Base-by-base conservation (phyloP, 35 echinoderm and acorn worm species). In the Ophioderma brevispina region DNA sequence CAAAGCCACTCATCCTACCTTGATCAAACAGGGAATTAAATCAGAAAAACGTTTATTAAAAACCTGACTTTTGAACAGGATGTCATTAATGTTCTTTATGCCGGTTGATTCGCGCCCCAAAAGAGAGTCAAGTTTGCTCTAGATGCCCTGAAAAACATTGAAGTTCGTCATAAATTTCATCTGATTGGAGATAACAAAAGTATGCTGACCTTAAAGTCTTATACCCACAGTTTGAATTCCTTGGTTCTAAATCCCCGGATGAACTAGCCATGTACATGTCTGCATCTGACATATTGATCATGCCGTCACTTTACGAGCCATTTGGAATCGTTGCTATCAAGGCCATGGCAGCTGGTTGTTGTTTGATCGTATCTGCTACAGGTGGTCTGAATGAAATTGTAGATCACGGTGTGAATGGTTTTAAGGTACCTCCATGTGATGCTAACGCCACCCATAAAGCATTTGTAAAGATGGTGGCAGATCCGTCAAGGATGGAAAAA, bases 271-370 rank as follows among this genome's bases (percentile, higher is more conserved):
- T 82, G 35, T 39, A 41, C 13, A 82, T 82, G 80, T 36, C 80
- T 15, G 80, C 35, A 1, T 82, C 80, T 4, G 80, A 82, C 42
- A n/a, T 82, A 35, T 23, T 82, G 32, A 40, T 82, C 25, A 82
- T 82, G 36, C 80, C 80, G 23, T 41, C 37, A 3, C 37, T 82
- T 15, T 82, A 82, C 32, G 80, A 82, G 38, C 80, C 80, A 31
- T 82, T 82, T 39, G 80, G 80, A 19, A 38, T 82, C 23, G 80
- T 82, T 0, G 80, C 80, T n/a, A 82, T 82, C 38, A 38, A 82
- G 32, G 80, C 36, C 80, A 82, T 82, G 80, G 80, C 80, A 19
- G 80, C 80, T 13, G 80, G 80, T 33, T 82, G 80, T 32, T 82
- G 80, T 40, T 43, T 82, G 23, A 82, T 82, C 38, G 80, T 82